Percentiles rank a stretch among this genome's conserved stretches.
These are phyloP conservation scores for Macrosoma leucophasiata DNA, from an alignment of 2,888 invertebrate genomes.

Conservation along the genomic window DNA sequence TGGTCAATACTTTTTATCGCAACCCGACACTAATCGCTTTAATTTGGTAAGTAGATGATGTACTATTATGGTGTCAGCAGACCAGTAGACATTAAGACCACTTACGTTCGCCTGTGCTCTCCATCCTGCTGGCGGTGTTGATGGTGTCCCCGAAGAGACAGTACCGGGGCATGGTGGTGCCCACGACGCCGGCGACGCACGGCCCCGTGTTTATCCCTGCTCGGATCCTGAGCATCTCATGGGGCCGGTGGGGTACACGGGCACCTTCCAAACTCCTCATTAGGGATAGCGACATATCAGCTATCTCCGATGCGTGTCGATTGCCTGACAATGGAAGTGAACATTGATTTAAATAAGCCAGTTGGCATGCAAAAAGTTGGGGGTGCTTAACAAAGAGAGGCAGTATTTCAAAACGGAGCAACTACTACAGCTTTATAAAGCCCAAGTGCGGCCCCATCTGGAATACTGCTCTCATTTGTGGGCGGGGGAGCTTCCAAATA, in stretches of 20 bases:
- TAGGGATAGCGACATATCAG: slow-evolving; percentile 76
- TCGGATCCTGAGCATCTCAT: slow-evolving; percentile 64
- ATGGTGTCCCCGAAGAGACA: slow-evolving; percentile 79
- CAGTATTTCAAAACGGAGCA: too few relatives aligned
- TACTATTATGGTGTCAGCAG: slow-evolving; percentile 2
- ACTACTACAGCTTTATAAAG: too few relatives aligned
- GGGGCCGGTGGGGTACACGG: slow-evolving; percentile 70
- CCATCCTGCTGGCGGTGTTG: slow-evolving; percentile 80
- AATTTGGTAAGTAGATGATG: too few relatives aligned
- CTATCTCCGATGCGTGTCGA: slow-evolving; percentile 76
- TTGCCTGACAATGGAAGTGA: slow-evolving; percentile 59
- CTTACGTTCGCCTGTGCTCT: slow-evolving; percentile 72
- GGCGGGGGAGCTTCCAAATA: too few relatives aligned
- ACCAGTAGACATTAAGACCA: neutral
- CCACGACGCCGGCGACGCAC: slow-evolving; percentile 79
- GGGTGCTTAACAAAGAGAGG: too few relatives aligned
- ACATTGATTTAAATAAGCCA: too few relatives aligned
- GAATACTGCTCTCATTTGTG: too few relatives aligned
- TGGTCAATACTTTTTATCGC: too few relatives aligned
- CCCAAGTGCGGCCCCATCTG: too few relatives aligned
- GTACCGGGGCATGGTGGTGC: slow-evolving; percentile 78
- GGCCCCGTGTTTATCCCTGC: slow-evolving; percentile 79
- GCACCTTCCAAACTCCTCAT: slow-evolving; percentile 69
- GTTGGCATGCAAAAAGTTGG: too few relatives aligned
- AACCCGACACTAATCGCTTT: too few relatives aligned